Percentiles rank a stretch among this genome's conserved stretches.
Evolutionary conservation across 2,888 invertebrate species (phyloP).

Genomic region (Escarpia spicata): DNA sequence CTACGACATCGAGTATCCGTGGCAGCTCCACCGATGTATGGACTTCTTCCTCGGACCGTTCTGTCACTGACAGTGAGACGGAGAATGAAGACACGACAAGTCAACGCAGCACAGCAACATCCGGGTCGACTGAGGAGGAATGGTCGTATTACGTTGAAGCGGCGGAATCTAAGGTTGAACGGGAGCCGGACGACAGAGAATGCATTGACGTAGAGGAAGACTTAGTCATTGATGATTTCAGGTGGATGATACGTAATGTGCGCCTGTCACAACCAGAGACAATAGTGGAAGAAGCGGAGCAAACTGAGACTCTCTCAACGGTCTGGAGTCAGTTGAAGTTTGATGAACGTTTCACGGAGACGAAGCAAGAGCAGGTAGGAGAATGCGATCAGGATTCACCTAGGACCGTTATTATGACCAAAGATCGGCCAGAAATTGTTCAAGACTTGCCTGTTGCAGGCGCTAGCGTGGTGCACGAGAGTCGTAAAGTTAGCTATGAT

Average conservation of each 20-base stretch:
- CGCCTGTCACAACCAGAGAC: not conserved
- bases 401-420: not conserved
- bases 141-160: constrained; percentile 14
- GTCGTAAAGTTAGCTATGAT: not conserved
- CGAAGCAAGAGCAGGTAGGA: not conserved
- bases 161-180: not conserved
- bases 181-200: not conserved
- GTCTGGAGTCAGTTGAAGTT: not conserved
- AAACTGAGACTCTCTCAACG: not conserved
- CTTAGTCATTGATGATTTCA: not conserved
- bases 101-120: not conserved
- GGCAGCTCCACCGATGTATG: not conserved
- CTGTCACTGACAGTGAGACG: not conserved
- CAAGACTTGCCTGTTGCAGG: not conserved
- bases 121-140: constrained; percentile 1
- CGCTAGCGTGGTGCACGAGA: not conserved
- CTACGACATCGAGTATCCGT: not conserved
- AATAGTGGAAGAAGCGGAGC: not conserved
- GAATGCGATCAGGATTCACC: not conserved
- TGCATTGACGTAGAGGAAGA: not conserved
- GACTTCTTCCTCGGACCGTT: not conserved
- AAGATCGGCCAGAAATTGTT: not conserved
- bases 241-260: not conserved
- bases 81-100: not conserved
- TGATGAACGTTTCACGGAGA: not conserved